Conservation (phyloP, 35 echinoderm and acorn worm genomes). For the Heliocidaris tuberculata region DNA sequence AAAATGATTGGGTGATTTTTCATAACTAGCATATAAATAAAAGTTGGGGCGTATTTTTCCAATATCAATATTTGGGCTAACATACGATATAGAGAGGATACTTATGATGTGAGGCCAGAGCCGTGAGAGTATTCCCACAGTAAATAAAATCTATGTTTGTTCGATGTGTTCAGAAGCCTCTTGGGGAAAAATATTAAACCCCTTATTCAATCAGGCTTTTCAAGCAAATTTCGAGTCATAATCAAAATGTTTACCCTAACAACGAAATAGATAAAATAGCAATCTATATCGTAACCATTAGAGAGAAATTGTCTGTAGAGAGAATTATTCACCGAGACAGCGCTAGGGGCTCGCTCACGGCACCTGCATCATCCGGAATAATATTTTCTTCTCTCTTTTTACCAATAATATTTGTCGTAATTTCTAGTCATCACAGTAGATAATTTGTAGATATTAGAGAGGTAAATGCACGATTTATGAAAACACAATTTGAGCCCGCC, state of each 20-base stretch:
- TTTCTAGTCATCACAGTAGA: neutral
- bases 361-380: neutral
- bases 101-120: neutral
- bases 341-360: neutral
- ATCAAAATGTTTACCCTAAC: neutral
- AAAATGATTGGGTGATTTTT: neutral
- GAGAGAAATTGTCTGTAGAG: neutral
- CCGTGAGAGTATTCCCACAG: neutral
- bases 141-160: neutral
- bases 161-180: neutral
- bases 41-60: neutral
- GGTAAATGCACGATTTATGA: constrained; percentile 10
- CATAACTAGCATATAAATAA: neutral
- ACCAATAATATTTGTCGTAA: neutral
- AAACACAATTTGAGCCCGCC: constrained; percentile 7
- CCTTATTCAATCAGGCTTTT: neutral
- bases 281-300: neutral
- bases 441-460: neutral
- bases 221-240: neutral
- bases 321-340: neutral
- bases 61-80: neutral
- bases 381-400: neutral
- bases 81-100: neutral
- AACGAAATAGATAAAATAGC: neutral
- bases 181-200: neutral